These are phyloP conservation scores for Lepus americanus DNA, from an alignment of 2,113 vertebrate genomes.

Conservation along the genomic window DNA sequence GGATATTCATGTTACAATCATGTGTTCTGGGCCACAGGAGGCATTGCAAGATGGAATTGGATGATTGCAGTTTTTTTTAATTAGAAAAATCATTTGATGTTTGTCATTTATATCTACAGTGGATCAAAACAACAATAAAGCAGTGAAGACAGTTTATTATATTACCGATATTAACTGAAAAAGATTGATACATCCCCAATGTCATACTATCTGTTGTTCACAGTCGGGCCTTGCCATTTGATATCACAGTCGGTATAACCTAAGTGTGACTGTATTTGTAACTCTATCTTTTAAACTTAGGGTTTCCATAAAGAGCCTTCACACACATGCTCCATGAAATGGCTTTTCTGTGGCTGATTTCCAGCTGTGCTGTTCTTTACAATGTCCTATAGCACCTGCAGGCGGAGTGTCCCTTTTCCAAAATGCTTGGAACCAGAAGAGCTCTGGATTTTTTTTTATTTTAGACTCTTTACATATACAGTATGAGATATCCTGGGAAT, in stretches of 20 bases:
- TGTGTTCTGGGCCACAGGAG: background rate
- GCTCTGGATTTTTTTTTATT: background rate
- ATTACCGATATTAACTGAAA: slow-evolving; percentile 23
- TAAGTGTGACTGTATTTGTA: background rate
- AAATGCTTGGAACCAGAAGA: background rate
- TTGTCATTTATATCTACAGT: slow-evolving; percentile 1
- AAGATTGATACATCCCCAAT: background rate
- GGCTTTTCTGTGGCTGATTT: background rate
- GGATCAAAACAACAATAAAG: slow-evolving; percentile 28
- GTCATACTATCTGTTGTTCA: background rate
- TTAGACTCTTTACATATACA: background rate
- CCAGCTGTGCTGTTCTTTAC: background rate
- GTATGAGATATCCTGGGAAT: background rate
- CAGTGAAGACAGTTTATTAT: background rate
- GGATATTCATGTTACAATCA: background rate
- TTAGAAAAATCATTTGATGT: slow-evolving; percentile 48
- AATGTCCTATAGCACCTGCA: background rate
- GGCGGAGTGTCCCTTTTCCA: background rate
- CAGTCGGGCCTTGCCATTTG: slow-evolving; percentile 1
- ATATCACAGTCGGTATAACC: background rate
- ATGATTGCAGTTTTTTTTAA: background rate
- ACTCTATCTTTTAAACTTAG: slow-evolving; percentile 14
- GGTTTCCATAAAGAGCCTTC: slow-evolving; percentile 13
- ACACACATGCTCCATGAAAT: background rate
- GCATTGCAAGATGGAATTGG: background rate